phyloP scores from a whole-genome alignment of 2,113 vertebrate species.

The Columba livia region DNA sequence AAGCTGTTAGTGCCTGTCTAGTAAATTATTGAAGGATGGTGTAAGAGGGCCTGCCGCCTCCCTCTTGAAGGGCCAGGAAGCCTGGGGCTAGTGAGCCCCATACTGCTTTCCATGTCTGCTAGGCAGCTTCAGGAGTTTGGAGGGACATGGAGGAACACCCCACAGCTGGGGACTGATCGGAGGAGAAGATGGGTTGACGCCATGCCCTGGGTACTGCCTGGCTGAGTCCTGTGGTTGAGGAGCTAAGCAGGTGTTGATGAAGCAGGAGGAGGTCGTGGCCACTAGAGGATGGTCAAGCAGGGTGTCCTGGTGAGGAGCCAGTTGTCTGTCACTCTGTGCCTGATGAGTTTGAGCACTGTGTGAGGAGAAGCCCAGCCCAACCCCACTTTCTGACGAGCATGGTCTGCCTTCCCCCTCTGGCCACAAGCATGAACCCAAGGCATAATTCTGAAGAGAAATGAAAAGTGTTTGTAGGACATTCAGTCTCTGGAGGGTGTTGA shows the following conservation, averaged over 20 bases:
- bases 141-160: background rate
- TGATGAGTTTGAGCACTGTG: background rate
- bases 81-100: slow-evolving; percentile 26
- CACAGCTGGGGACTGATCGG: background rate
- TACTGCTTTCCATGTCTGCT: slow-evolving; percentile 5
- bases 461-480: background rate
- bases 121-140: background rate
- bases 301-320: background rate
- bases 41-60: slow-evolving; percentile 38
- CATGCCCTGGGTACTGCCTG: background rate
- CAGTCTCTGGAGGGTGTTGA: background rate
- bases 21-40: slow-evolving; percentile 63
- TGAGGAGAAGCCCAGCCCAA: background rate
- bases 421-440: background rate
- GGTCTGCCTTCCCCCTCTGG: background rate
- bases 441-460: background rate
- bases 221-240: accelerated
- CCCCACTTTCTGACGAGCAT: background rate
- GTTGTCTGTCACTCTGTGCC: background rate
- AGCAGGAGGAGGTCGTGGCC: background rate
- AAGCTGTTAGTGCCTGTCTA: slow-evolving; percentile 68
- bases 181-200: background rate
- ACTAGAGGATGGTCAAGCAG: background rate
- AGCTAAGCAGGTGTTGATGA: background rate
- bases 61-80: slow-evolving; percentile 40